Conservation (phyloP, 1,140 invertebrate genomes). For the Papilio polyxenes region DNA sequence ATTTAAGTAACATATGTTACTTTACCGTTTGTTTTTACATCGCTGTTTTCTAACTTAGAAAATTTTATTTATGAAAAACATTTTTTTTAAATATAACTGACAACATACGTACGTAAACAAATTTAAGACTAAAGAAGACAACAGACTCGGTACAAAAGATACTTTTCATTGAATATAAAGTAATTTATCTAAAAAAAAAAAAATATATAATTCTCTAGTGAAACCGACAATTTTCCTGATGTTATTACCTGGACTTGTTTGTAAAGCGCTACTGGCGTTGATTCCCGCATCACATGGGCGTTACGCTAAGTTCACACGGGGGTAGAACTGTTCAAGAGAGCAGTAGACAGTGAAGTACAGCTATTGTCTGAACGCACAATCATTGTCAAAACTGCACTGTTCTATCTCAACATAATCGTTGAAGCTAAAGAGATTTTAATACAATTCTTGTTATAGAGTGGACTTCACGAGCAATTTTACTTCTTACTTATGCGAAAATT, state of each 20-base stretch:
- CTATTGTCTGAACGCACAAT: neutral
- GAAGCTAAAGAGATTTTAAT: neutral
- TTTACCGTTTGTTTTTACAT: no score
- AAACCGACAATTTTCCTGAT: slow-evolving; percentile 12
- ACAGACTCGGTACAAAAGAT: no score
- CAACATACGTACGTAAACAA: no score
- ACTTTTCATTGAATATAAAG: no score
- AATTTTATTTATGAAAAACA: no score
- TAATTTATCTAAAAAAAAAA: neutral
- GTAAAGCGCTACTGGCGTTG: slow-evolving; percentile 23
- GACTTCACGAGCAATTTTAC: neutral
- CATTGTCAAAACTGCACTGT: neutral
- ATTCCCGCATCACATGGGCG: slow-evolving; percentile 32
- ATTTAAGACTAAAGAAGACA: no score
- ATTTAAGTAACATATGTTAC: no score
- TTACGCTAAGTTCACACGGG: neutral
- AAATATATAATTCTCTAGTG: neutral
- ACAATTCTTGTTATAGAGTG: neutral
- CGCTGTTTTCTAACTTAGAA: no score
- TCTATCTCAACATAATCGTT: neutral
- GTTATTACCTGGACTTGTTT: slow-evolving; percentile 23
- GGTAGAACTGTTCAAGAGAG: neutral
- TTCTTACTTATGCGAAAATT: no score
- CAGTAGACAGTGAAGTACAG: neutral
- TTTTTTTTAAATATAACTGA: no score